Percentiles rank a stretch among this genome's conserved stretches.
Conservation (phyloP, 1,140 invertebrate species). For the Medauroidea extradentata region DNA sequence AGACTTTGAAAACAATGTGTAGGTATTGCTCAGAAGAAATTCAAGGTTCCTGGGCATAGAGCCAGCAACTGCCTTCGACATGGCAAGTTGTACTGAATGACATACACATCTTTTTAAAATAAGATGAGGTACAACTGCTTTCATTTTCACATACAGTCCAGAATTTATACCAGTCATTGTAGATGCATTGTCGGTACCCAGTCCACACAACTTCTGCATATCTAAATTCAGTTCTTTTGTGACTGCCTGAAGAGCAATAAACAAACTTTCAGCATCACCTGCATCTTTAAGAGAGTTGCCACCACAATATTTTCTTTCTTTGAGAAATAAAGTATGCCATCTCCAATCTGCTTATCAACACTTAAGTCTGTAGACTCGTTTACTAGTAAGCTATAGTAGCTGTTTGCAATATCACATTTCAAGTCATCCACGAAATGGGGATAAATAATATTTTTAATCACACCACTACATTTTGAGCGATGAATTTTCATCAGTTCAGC, state of each 20-base stretch:
- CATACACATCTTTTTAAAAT: conserved; percentile 26
- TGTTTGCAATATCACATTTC: conserved; percentile 31
- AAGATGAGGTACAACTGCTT: conserved; percentile 19
- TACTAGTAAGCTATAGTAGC: conserved; percentile 35
- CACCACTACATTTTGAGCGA: too few species aligned
- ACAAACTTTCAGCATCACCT: conserved; percentile 19
- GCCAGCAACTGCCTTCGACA: conserved; percentile 25
- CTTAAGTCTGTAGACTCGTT: conserved; percentile 43
- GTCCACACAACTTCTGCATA: conserved; percentile 29
- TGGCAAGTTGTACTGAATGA: conserved; percentile 36
- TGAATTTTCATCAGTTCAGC: too few species aligned
- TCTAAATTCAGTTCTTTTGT: too few species aligned
- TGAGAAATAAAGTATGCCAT: conserved; percentile 32
- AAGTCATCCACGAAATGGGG: neutral
- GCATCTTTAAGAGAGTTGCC: conserved; percentile 23
- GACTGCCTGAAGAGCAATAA: too few species aligned
- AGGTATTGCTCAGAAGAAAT: conserved; percentile 39
- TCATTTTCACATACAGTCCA: conserved; percentile 29
- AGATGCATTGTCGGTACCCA: conserved; percentile 39
- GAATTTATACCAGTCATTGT: conserved; percentile 40
- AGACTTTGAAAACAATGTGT: conserved; percentile 36
- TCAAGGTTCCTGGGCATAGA: conserved; percentile 36
- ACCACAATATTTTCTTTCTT: conserved; percentile 22
- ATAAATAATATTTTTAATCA: too few species aligned
- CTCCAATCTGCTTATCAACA: conserved; percentile 33